Conservation (phyloP, 2,888 invertebrate species). For the Epirrhoe tristata region DNA sequence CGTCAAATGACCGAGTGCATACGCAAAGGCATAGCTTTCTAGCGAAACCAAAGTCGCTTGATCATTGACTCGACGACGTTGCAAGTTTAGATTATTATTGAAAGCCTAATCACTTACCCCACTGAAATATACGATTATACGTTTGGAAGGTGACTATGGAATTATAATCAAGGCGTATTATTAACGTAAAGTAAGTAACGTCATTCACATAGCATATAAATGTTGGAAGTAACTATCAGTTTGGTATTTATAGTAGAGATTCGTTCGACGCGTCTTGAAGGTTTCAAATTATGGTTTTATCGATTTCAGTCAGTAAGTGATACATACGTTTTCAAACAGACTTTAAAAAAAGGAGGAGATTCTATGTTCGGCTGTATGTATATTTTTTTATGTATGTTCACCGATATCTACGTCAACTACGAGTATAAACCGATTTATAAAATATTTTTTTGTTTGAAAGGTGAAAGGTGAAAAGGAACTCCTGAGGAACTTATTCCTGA, state of each 20-base stretch:
- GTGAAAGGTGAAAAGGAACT: no score
- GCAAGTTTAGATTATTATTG: slow-evolving; percentile 19
- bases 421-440: no score
- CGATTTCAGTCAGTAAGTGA: no score
- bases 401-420: no score
- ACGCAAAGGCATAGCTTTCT: slow-evolving; percentile 21
- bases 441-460: no score
- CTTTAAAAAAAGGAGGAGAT: no score
- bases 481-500: no score
- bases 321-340: no score
- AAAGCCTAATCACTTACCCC: slow-evolving; percentile 16
- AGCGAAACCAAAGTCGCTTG: slow-evolving; percentile 19
- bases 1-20: neutral
- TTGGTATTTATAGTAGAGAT: neutral
- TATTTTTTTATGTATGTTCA: no score
- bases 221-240: neutral
- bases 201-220: neutral
- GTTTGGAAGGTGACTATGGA: slow-evolving; percentile 11
- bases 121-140: slow-evolving; percentile 15
- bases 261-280: no score
- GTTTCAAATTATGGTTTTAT: no score
- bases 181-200: neutral
- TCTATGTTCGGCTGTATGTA: no score
- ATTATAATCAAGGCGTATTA: neutral
- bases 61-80: slow-evolving; percentile 25